phyloP scores from a whole-genome alignment of 1,140 invertebrate genomes.

The Apis laboriosa region DNA sequence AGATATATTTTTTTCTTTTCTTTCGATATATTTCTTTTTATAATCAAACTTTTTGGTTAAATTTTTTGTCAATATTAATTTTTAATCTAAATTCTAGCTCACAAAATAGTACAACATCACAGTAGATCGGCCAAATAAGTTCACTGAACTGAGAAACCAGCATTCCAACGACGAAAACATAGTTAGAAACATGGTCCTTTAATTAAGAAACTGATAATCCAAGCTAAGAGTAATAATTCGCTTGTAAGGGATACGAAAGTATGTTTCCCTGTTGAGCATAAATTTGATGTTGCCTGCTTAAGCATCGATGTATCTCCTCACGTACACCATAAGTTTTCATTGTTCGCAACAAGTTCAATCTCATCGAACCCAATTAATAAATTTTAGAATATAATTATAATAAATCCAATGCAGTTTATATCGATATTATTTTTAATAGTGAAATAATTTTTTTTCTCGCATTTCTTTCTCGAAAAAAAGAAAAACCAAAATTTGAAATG shows the following conservation, averaged over 20 bases:
- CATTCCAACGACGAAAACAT: not conserved
- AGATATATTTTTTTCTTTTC: too few species aligned
- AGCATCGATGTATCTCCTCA: not conserved
- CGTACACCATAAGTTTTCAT: slow-evolving; percentile 11
- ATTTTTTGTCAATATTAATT: too few species aligned
- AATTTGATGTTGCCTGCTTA: slow-evolving; percentile 29
- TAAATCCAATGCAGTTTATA: too few species aligned
- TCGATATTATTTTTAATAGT: too few species aligned
- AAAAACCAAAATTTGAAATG: slow-evolving; percentile 32
- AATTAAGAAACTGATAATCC: slow-evolving; percentile 17
- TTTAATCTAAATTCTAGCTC: too few species aligned
- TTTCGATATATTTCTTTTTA: too few species aligned
- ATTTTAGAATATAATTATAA: not conserved
- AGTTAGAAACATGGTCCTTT: not conserved
- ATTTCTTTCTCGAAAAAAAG: too few species aligned
- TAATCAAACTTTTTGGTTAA: too few species aligned
- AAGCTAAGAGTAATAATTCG: slow-evolving; percentile 5
- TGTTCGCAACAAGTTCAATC: slow-evolving; percentile 2
- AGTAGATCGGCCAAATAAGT: not conserved
- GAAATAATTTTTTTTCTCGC: too few species aligned
- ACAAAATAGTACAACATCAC: not conserved
- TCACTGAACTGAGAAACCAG: not conserved
- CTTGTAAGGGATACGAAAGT: slow-evolving; percentile 18
- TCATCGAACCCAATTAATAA: not conserved
- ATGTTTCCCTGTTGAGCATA: slow-evolving; percentile 41